These are phyloP conservation scores for Syngnathoides biaculeatus DNA, from an alignment of 2,113 vertebrate species.

Conservation along the genomic window DNA sequence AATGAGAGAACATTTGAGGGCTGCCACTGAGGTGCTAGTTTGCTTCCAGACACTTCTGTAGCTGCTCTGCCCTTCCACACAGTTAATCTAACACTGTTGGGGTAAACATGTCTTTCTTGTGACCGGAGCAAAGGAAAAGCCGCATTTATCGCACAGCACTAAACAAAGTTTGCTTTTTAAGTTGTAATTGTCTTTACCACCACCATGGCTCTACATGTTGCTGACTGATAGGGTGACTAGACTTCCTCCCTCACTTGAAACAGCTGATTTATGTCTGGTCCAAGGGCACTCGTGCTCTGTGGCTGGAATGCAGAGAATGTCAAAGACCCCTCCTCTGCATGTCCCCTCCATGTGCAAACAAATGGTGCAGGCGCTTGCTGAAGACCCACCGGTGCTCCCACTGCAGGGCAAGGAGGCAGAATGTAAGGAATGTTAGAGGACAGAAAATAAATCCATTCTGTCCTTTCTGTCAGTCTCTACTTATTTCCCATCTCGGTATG, in stretches of 20 bases:
- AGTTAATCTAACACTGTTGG: constrained; percentile 27
- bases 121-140: constrained; percentile 14
- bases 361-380: constrained; percentile 60
- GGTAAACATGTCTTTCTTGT: constrained; percentile 40
- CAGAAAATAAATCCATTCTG: constrained; percentile 46
- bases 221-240: constrained; percentile 24
- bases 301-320: constrained; percentile 72
- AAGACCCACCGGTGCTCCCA: constrained; percentile 60
- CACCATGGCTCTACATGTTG: constrained; percentile 14
- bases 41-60: constrained; percentile 25
- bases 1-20: background rate
- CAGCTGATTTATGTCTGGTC: constrained; percentile 74
- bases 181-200: constrained; percentile 47
- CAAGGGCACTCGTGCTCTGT: constrained; percentile 66
- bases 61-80: constrained; percentile 18
- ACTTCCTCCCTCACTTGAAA: constrained; percentile 31
- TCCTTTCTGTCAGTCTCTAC: constrained; percentile 24
- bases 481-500: constrained; percentile 4
- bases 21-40: constrained; percentile 8
- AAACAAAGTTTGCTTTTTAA: constrained; percentile 44
- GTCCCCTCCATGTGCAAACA: constrained; percentile 64
- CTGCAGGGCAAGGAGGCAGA: constrained; percentile 56
- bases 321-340: constrained; percentile 60
- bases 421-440: constrained; percentile 68
- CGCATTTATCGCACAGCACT: constrained; percentile 29